Base-by-base conservation (phyloP, 2,888 invertebrate species). In the Helobdella robusta region DNA sequence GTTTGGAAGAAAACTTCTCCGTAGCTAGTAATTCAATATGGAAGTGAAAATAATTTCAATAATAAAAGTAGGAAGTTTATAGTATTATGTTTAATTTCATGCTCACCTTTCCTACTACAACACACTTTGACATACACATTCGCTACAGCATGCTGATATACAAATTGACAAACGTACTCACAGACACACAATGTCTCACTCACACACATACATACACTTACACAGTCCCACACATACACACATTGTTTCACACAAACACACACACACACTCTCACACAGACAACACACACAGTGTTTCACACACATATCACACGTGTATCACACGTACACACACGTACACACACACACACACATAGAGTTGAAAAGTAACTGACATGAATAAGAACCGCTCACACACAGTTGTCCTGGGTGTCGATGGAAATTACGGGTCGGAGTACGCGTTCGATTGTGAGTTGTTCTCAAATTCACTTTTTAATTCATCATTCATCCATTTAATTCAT, bases 381-480 rank as follows among this genome's bases (percentile, higher is more conserved):
- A 54, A 54, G 54, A 20, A 54, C 54, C n/a, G 25, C 4, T 25
- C 25, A 5, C 28, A 54, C 28, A 54, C 54, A 4, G 54, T 54
- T 3, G 54, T 54, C 3, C 23, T 54, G 54, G 54, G 54, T 28
- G 25, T 54, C 30, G 54, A 54, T 8, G 28, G 30, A 18, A 54
- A 54, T 25, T 54, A 54, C 23, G 54, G 54, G 8, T 54, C 54
- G 2, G 54, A 54, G 30, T 54, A 54, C 30, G 54, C 54, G 2
- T 54, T 54, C 28, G 54, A 54, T 54, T 54, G 54, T 54, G 8
- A 54, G 54, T 54, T 40, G 11, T 15, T 40, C 44, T n/a, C 11
- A n/a, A 40, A n/a, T n/a, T n/a, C n/a, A n/a, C n/a, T n/a, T n/a
- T n/a, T n/a, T n/a, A n/a, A n/a, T n/a, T n/a, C n/a, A n/a, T n/a